phyloP scores from a whole-genome alignment of 1,140 invertebrate genomes.

The Drosophila nasuta region DNA sequence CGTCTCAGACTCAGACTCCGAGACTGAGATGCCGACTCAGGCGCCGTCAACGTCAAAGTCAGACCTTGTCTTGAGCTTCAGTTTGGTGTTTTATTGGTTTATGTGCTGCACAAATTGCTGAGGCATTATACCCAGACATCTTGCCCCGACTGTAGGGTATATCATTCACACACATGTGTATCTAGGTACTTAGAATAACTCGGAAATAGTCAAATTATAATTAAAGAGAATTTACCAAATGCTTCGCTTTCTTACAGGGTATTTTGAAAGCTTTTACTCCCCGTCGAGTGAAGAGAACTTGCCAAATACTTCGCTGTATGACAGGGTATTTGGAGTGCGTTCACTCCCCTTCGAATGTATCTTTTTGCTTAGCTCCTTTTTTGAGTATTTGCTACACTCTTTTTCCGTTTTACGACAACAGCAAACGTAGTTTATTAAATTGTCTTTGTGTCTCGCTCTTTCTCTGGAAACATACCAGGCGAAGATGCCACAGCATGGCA shows the following conservation, averaged over 20 bases:
- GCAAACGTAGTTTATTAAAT: background rate
- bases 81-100: slow-evolving; percentile 1
- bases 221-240: no score
- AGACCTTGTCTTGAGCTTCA: background rate
- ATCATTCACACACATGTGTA: background rate
- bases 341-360: background rate
- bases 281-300: no score
- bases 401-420: background rate
- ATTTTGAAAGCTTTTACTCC: no score
- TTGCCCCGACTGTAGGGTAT: background rate
- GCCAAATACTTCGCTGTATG: no score
- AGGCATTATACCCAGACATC: background rate
- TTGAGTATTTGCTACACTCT: background rate
- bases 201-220: no score
- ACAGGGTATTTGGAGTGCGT: background rate
- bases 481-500: background rate
- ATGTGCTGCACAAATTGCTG: background rate
- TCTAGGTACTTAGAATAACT: no score
- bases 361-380: background rate
- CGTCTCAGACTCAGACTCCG: background rate
- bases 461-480: no score
- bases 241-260: no score
- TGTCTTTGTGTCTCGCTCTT: background rate
- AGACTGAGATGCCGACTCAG: background rate
- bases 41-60: background rate